phyloP scores from a whole-genome alignment of 2,888 invertebrate species.

The Meandrusa payeni region DNA sequence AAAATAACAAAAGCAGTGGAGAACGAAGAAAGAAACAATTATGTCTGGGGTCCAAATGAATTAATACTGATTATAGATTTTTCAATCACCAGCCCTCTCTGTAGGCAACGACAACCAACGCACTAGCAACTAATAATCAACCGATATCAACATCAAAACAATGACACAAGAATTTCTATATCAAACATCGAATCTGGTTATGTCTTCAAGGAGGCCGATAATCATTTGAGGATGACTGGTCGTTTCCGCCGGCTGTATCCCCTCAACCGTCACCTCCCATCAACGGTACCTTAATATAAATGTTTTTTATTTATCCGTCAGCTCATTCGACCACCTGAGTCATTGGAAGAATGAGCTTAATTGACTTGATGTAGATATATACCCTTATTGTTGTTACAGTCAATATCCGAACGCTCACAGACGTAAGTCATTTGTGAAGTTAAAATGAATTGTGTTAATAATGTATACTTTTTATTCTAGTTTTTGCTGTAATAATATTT shows the following conservation, averaged over 20 bases:
- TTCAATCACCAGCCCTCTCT: no score
- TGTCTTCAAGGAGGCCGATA: constrained; percentile 25
- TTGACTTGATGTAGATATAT: constrained; percentile 44
- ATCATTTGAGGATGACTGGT: constrained; percentile 51
- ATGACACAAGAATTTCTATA: constrained; percentile 7
- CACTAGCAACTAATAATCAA: no score
- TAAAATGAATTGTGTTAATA: no score
- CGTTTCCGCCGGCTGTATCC: constrained; percentile 54
- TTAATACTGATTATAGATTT: no score
- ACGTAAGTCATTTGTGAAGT: no score
- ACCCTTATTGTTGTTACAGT: constrained; percentile 33
- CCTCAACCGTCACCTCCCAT: constrained; percentile 70
- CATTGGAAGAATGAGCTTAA: constrained; percentile 48
- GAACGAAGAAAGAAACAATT: no score
- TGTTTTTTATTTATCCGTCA: constrained; percentile 46
- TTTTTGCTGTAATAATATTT: no score
- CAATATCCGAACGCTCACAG: no score
- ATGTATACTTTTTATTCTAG: no score
- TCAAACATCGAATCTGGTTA: background rate
- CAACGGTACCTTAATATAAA: constrained; percentile 43
- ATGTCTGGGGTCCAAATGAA: no score
- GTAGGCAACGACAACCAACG: no score
- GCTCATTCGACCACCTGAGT: constrained; percentile 54
- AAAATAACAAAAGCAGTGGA: no score
- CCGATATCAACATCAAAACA: background rate